Evolutionary conservation across 2,888 invertebrate genomes (phyloP).

Genomic region (Drosophila longiperda): DNA sequence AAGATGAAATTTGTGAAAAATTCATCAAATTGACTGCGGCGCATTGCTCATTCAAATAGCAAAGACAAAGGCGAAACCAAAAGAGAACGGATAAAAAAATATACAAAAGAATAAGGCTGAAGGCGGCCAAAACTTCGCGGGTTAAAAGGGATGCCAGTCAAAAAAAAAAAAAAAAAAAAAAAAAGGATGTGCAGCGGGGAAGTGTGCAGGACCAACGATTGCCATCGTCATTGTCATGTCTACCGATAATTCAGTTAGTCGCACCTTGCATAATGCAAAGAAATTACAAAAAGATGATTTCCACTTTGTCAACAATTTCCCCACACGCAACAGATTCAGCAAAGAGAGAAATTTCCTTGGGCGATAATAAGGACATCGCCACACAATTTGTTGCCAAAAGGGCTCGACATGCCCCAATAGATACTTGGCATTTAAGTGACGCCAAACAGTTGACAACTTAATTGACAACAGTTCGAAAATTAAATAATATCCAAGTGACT

Average conservation of each 20-base stretch:
- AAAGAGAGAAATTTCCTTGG: slow-evolving; percentile 48
- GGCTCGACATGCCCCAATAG: not conserved
- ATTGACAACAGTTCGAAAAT: not conserved
- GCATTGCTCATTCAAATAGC: slow-evolving; percentile 64
- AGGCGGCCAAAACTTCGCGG: not conserved
- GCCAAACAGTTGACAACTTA: not conserved
- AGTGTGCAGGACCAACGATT: not conserved
- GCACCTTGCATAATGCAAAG: slow-evolving; percentile 68
- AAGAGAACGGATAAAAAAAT: slow-evolving; percentile 3
- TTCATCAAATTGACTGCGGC: slow-evolving; percentile 77
- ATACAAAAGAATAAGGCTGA: not conserved
- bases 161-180: not conserved
- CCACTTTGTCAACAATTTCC: slow-evolving; percentile 55
- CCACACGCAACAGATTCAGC: slow-evolving; percentile 61
- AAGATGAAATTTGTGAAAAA: slow-evolving; percentile 77
- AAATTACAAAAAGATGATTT: slow-evolving; percentile 47
- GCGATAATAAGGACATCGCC: not conserved
- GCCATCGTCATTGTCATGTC: slow-evolving; percentile 6
- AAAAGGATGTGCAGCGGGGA: slow-evolving; percentile 14
- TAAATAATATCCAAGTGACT: not conserved
- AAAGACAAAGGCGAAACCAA: slow-evolving; percentile 23
- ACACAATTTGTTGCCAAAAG: not conserved
- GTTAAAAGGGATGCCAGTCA: slow-evolving; percentile 14
- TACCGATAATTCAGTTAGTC: slow-evolving; percentile 61
- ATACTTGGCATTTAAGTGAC: slow-evolving; percentile 5